These are phyloP conservation scores for Holacanthus passer DNA, from an alignment of 2,113 vertebrate genomes.

Conservation along the genomic window DNA sequence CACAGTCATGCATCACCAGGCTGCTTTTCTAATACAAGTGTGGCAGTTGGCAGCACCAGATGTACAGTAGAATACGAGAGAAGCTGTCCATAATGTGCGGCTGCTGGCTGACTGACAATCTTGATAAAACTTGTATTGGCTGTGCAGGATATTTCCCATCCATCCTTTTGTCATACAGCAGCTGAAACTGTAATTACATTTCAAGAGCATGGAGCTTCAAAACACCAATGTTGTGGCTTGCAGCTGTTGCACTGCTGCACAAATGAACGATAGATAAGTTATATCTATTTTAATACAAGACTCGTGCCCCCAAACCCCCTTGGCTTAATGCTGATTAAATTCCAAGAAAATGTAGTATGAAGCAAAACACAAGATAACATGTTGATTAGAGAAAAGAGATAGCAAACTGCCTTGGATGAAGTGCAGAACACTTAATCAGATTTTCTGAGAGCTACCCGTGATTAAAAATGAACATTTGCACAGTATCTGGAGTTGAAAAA, in stretches of 20 bases:
- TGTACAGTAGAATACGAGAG: conserved; percentile 55
- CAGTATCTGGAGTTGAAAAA: conserved; percentile 55
- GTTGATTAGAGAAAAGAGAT: conserved; percentile 46
- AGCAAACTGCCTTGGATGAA: conserved; percentile 37
- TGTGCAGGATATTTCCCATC: conserved; percentile 73
- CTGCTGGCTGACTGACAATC: conserved; percentile 66
- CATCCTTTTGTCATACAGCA: conserved; percentile 69
- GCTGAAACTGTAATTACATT: conserved; percentile 67
- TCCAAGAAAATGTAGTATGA: conserved; percentile 44
- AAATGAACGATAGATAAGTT: conserved; percentile 68
- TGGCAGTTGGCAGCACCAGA: conserved; percentile 61
- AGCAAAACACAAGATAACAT: conserved; percentile 59
- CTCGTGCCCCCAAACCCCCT: conserved; percentile 29
- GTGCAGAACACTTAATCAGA: conserved; percentile 40
- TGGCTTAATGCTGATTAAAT: conserved; percentile 60
- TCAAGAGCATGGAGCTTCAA: conserved; percentile 40
- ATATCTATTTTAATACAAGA: conserved; percentile 52
- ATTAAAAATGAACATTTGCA: conserved; percentile 53
- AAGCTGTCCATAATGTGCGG: conserved; percentile 26
- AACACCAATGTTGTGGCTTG: conserved; percentile 54
- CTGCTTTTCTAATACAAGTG: conserved; percentile 35
- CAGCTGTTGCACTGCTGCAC: conserved; percentile 44
- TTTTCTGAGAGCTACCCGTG: conserved; percentile 38
- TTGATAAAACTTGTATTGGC: conserved; percentile 67
- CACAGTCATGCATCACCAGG: conserved; percentile 50